Base-by-base conservation (phyloP, 2,113 vertebrate genomes). In the Anas platyrhynchos region DNA sequence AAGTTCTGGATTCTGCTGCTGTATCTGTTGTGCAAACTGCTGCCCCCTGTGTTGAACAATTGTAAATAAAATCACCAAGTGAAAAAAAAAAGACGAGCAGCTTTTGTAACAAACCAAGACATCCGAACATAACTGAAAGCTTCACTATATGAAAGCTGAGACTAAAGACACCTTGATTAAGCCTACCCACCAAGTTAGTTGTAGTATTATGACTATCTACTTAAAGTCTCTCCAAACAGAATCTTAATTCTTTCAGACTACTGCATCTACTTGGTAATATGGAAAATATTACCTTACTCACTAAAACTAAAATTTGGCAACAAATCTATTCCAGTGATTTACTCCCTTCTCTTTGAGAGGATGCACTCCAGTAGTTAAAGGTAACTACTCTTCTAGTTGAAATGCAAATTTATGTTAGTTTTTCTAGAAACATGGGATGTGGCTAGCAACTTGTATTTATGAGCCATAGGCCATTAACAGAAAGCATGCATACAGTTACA, bases 11-110 rank as follows among this genome's bases (percentile, higher is more conserved):
- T 99, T 99, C 98, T 99, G 99, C 94, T 99, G 99, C 97, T 99
- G 99, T 96, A 99, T 99, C 98, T 99, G 99, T 96, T 99, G 99
- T 58, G 99, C 99, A 94, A 99, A 99, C 97, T 99, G 99, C 94
- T 99, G 99, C 34, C 99, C 99, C 81, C 99, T 99, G 97, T 58
- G 61, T 91, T 76, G 83, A 96, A 97, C 34, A 95, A 41, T 93
- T 92, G 91, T 65, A 89, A 73, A 92, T 93, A 69, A 67, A 89
- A 82, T 61, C 20, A 72, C 13, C 26, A 85, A 69, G 44, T 68
- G 22, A 82, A 91, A 91, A 73, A 72, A 38, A 48, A 16, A 2
- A 29, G 18, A 25, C 25, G n/a, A 31, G 65, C 58, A 88, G 21
- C 43, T 48, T 68, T 87, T 54, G 1, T 26, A 65, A 79, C 36